Base-by-base conservation (phyloP, 2,888 invertebrate species). In the Rotaria sp. region DNA sequence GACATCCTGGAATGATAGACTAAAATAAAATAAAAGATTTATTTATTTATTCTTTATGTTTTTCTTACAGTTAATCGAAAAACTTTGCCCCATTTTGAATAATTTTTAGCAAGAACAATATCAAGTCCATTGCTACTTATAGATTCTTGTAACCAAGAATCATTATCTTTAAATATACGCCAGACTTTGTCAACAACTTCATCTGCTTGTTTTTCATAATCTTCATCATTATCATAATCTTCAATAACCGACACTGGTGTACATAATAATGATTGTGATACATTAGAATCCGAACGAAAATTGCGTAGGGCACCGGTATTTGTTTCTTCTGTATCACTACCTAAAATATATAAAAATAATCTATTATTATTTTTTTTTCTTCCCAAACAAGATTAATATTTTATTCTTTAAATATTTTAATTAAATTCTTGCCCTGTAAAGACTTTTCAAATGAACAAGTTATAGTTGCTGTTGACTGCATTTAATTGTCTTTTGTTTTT, bases 1-100 rank as follows among this genome's bases (percentile, higher is more conserved):
- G 80, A 45, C 3, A n/a, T n/a, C 45, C 45, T n/a, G 41, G 38
- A 26, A 80, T 26, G 1, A 38, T 80, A 80, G n/a, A n/a, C 80
- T 80, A 45, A 26, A 80, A 38, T 5, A 24, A 35, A 38, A 80
- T 26, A 13, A 26, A 15, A 2, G 15, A 45, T 80, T 7, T 11
- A 26, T 80, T 8, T 45, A 5, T 45, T 26, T 41, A 74, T 21
- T 26, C 0, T 26, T n/a, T 80, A 57, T 57, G 45, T 55, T 10
- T 48, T 52, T 38, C 50, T 45, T 85, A 84, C 75, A 18, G 41
- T 84, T 57, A 86, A 84, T 84, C 59, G 84, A 80, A 86, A 86
- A 10, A 86, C 75, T 84, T 86, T 86, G 11, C 84, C 84, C 30
- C 84, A 74, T 48, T 50, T 74, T 5, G 84, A 74, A 85, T 45